Evolutionary conservation across 2,888 invertebrate genomes (phyloP).

Genomic region (Mesorhabditis belari): DNA sequence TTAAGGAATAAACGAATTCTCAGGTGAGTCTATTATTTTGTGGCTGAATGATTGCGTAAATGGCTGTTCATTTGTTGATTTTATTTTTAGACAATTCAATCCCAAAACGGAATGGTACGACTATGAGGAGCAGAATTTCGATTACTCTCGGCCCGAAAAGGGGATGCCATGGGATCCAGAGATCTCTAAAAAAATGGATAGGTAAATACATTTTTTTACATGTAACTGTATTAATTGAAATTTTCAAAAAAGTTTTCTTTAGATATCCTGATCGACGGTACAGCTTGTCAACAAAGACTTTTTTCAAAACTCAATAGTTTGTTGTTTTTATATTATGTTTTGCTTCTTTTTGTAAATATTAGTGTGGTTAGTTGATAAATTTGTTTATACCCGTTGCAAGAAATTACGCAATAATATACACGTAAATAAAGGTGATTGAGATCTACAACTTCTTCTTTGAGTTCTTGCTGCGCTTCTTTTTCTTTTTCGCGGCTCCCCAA

Average conservation of each 20-base stretch:
- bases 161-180: slow-evolving; percentile 51
- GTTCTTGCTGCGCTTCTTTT: background rate
- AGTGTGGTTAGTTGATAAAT: too few relatives aligned
- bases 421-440: too few relatives aligned
- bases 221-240: background rate
- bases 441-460: background rate
- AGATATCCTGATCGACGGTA: slow-evolving; percentile 41
- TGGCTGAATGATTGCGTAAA: too few relatives aligned
- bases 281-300: slow-evolving; percentile 12
- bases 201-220: slow-evolving; percentile 10
- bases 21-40: too few relatives aligned
- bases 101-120: slow-evolving; percentile 52
- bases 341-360: background rate
- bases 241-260: background rate
- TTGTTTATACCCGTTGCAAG: too few relatives aligned
- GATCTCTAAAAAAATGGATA: slow-evolving; percentile 48
- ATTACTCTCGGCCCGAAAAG: slow-evolving; percentile 29
- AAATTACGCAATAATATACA: too few relatives aligned
- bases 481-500: background rate
- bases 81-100: slow-evolving; percentile 34
- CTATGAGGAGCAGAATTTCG: slow-evolving; percentile 45
- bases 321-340: too few relatives aligned
- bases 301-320: background rate
- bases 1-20: slow-evolving; percentile 44
- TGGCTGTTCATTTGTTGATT: too few relatives aligned